Percentiles rank a stretch among this genome's conserved stretches.
phyloP scores from a whole-genome alignment of 2,113 vertebrate genomes.

The Monopterus albus region DNA sequence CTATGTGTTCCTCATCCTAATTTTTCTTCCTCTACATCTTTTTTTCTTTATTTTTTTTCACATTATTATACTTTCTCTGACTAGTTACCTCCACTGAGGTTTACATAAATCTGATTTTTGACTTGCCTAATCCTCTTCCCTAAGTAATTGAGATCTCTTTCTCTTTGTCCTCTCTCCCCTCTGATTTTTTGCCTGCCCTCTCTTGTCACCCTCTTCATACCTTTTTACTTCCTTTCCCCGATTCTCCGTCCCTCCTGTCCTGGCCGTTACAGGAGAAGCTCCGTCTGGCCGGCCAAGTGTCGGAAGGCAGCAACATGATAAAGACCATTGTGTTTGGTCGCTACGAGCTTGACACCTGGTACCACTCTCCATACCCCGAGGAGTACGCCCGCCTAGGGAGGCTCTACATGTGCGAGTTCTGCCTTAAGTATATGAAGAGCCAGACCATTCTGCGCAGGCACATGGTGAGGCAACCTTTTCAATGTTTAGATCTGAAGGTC shows the following conservation, averaged over 20 bases:
- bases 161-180: conserved; percentile 2
- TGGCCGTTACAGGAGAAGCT: conserved; percentile 88
- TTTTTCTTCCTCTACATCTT: conserved; percentile 16
- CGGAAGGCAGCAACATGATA: conserved; percentile 98
- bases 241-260: conserved; percentile 24
- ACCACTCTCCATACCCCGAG: conserved; percentile 97
- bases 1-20: not conserved
- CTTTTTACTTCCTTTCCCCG: not conserved
- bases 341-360: conserved; percentile 98
- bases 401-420: conserved; percentile 99
- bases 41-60: not conserved
- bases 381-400: conserved; percentile 95
- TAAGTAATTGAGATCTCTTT: conserved; percentile 39
- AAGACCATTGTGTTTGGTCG: conserved; percentile 96
- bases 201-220: conserved; percentile 8
- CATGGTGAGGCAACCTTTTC: conserved; percentile 84
- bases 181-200: conserved; percentile 12
- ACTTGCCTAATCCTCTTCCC: conserved; percentile 10
- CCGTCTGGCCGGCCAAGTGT: conserved; percentile 92
- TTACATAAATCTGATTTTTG: not conserved
- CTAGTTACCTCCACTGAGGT: conserved; percentile 45
- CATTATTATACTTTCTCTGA: not conserved
- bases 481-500: not conserved
- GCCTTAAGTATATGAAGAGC: conserved; percentile 99
- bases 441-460: conserved; percentile 95